Evolutionary conservation across 2,888 invertebrate species (phyloP), one percentile per base, ranked within the genome.

Genomic region (Leucozona laternaria): DNA sequence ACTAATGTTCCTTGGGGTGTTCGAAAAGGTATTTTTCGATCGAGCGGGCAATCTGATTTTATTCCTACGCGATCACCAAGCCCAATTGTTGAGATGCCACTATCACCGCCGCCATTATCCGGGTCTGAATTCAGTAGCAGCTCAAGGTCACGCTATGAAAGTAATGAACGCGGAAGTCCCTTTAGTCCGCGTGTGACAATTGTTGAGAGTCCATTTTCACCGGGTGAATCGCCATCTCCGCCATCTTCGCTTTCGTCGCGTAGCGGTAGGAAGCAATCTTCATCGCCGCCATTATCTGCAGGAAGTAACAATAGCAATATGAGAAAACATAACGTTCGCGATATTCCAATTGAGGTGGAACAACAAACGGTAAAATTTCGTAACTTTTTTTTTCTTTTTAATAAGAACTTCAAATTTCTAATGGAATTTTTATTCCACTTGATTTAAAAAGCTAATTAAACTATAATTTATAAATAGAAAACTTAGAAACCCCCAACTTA

Each of bases 1-100:
- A 94, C 94, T 90, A 95, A 95, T 91, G 95, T 94, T 90, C 96
- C 96, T 91, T 96, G 96, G 96, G 95, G 96, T 88, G 94, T 96
- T 89, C 94, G 94, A 90, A 95, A 95, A 90, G 95, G 94, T 72
- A 92, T 93, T 83, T 93, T 93, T 88, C 93, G 93, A 53, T 93
- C 93, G 87, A 92, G 90, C 86, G 93, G 91, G 4, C 93, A 92
- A 88, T 93, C 93, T 43, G 92, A 93, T 88, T 93, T 92, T 86
- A 90, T 90, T 88, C 91, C 91, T 57, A 91, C 90, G 25, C 91
- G 92, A 64, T 91, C 93, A 72, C 93, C 93, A 31, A 92, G 91
- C 88, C 93, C 93, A 73, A 91, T 93, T 70, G 90, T 93, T 28
- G 93, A 93, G 89, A 92, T 93, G 91, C 93, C 93, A 11, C 88